Percentiles rank a stretch among this genome's conserved stretches.
phyloP scores from a whole-genome alignment of 2,113 vertebrate species.

The Antennarius striatus region DNA sequence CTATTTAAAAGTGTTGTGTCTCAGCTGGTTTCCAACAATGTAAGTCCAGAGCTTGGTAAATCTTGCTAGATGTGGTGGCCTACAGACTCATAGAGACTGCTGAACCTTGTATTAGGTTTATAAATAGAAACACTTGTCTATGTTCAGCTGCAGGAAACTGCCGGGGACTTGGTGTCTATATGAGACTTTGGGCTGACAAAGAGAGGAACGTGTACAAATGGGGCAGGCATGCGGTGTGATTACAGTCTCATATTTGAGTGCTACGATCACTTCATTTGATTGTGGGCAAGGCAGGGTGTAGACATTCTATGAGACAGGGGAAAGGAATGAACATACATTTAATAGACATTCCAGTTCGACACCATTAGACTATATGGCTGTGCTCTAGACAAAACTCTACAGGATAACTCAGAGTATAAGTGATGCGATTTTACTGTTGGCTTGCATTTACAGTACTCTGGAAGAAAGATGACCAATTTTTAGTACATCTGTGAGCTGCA shows the following conservation, averaged over 20 bases:
- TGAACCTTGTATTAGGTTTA: constrained; percentile 58
- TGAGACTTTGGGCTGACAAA: constrained; percentile 68
- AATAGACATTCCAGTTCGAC: constrained; percentile 32
- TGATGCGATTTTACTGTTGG: too few relatives aligned
- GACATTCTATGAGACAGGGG: constrained; percentile 30
- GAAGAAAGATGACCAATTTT: too few relatives aligned
- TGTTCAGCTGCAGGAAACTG: constrained; percentile 69
- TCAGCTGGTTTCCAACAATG: constrained; percentile 26
- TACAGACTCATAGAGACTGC: constrained; percentile 43
- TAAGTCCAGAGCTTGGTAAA: constrained; percentile 41
- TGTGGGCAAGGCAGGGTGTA: constrained; percentile 51
- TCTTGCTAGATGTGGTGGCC: constrained; percentile 52
- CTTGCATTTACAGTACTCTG: too few relatives aligned
- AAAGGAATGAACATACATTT: constrained; percentile 35
- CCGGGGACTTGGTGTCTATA: constrained; percentile 44
- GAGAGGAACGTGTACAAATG: constrained; percentile 76
- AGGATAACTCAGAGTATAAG: too few relatives aligned
- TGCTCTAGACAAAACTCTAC: not conserved
- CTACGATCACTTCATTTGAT: constrained; percentile 66
- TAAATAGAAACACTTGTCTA: constrained; percentile 80
- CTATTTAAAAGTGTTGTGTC: constrained; percentile 42
- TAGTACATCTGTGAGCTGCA: too few relatives aligned
- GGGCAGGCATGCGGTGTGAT: constrained; percentile 67
- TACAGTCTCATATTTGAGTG: constrained; percentile 48
- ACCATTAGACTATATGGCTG: constrained; percentile 21